A percentile compares a stretch with the other conserved stretches of the same genome.
phyloP scores from a whole-genome alignment of 2,113 vertebrate species.

The Oncorhynchus mykiss region DNA sequence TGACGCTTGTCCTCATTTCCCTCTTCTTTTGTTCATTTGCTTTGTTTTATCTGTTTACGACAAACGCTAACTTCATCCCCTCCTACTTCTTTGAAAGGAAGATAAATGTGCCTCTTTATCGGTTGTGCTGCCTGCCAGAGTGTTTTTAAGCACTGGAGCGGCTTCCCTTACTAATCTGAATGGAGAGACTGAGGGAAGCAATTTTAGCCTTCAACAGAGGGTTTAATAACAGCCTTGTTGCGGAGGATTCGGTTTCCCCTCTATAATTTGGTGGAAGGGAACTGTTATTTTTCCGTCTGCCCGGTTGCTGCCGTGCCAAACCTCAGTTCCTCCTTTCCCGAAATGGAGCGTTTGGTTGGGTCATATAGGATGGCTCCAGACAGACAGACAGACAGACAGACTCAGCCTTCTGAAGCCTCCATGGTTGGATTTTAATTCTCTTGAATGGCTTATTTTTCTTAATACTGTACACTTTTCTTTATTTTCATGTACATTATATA shows the following conservation, averaged over 20 bases:
- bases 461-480: too few relatives aligned
- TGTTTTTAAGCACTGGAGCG: not conserved
- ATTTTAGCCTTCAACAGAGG: conserved; percentile 63
- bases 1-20: not conserved
- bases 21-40: not conserved
- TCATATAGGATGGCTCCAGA: not conserved
- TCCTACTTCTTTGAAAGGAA: not conserved
- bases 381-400: not conserved
- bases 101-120: not conserved
- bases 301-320: conserved; percentile 42
- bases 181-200: conserved; percentile 16
- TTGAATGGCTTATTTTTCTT: too few relatives aligned
- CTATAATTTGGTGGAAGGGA: conserved; percentile 55
- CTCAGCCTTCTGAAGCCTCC: not conserved
- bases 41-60: conserved; percentile 5
- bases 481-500: too few relatives aligned
- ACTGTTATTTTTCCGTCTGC: conserved; percentile 53
- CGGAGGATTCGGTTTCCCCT: conserved; percentile 52
- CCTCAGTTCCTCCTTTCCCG: conserved; percentile 47
- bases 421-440: not conserved
- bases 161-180: conserved; percentile 6
- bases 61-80: not conserved
- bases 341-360: not conserved
- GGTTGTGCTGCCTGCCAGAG: not conserved
- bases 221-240: conserved; percentile 52